phyloP scores from a whole-genome alignment of 2,113 vertebrate genomes.

The Vombatus ursinus region DNA sequence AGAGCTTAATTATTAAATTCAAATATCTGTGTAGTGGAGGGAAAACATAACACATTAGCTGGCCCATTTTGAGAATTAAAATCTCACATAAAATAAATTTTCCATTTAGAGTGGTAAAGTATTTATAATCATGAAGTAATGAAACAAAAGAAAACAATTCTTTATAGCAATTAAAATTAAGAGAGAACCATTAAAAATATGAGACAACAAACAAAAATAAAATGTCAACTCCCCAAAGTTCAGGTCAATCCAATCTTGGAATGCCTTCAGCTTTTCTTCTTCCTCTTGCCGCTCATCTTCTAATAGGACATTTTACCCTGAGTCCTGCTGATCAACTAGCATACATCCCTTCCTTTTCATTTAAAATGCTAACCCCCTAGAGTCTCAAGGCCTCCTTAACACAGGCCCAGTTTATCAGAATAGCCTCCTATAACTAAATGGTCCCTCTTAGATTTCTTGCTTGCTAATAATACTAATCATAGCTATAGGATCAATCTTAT shows the following conservation, averaged over 20 bases:
- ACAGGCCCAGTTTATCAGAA: background rate
- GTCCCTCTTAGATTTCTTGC: background rate
- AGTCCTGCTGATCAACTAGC: background rate
- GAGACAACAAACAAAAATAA: constrained; percentile 36
- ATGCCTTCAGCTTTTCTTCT: constrained; percentile 18
- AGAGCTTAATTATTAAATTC: constrained; percentile 7
- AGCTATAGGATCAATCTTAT: background rate
- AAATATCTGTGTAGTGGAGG: background rate
- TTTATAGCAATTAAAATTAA: constrained; percentile 22
- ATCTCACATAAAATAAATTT: constrained; percentile 27
- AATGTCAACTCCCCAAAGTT: constrained; percentile 27
- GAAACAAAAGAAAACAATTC: constrained; percentile 14
- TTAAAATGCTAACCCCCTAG: background rate
- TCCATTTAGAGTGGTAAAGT: constrained; percentile 37
- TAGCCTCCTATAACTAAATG: background rate
- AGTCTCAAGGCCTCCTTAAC: background rate
- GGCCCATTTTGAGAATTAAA: constrained; percentile 36
- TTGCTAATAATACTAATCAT: background rate
- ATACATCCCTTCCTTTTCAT: background rate
- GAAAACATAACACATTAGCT: constrained; percentile 26
- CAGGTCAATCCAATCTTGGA: background rate
- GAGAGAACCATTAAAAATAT: constrained; percentile 24
- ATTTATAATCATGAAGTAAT: background rate
- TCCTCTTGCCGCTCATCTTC: background rate
- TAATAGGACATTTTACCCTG: background rate